Conservation (phyloP, 2,797 vertebrate species). For the Lacerta bilineata region DNA sequence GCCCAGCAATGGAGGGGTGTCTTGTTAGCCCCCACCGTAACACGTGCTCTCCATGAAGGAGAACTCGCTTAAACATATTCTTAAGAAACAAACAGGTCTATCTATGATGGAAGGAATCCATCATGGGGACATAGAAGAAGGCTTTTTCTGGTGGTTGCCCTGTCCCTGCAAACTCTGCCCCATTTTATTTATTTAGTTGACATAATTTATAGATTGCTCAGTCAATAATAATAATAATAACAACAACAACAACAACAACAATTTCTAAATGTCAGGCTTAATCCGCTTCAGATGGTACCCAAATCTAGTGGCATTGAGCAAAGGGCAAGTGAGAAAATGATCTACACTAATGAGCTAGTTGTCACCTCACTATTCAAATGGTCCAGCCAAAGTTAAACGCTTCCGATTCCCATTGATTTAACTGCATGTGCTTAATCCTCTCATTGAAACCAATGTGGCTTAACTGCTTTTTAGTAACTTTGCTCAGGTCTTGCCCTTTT, state of each 20-base stretch:
- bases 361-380: background rate
- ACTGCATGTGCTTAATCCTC: background rate
- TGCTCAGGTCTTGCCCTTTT: background rate
- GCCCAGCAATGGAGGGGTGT: too few species aligned
- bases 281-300: background rate
- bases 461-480: background rate
- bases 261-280: too few species aligned
- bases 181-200: too few species aligned
- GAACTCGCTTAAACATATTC: background rate
- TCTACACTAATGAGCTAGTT: background rate
- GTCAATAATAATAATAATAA: too few species aligned
- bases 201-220: too few species aligned
- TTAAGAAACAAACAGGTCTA: background rate
- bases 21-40: too few species aligned
- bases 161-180: too few species aligned
- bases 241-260: too few species aligned
- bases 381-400: background rate
- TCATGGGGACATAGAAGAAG: background rate
- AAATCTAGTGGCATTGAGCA: background rate
- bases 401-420: background rate
- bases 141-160: too few species aligned
- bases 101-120: background rate
- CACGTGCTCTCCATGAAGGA: too few species aligned
- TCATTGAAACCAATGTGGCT: background rate
- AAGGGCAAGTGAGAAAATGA: background rate